Evolutionary conservation across 2,797 vertebrate genomes (phyloP), one percentile per base, ranked within the genome.

Genomic region (Octomys mimax): DNA sequence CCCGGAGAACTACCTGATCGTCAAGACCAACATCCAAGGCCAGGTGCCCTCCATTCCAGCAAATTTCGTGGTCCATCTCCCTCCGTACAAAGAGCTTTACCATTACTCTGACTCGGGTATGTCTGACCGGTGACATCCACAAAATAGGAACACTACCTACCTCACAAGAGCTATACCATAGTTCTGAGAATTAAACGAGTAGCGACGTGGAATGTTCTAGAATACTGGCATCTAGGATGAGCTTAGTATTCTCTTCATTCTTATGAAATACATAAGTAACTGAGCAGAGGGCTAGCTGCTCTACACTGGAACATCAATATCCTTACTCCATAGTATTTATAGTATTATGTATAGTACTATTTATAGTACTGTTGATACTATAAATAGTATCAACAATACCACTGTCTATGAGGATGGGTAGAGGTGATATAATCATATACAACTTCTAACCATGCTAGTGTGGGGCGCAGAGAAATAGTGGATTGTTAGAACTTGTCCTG

Each of bases 81-180:
- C 99, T 11, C 99, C 99, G 46, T 99, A 99, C 98, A 98, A 99
- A 97, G 99, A 99, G 83, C 98, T 98, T 71, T 99, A 99, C 97
- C 99, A 99, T 95, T 99, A 99, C 98, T 99, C 99, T 54, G 99
- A 99, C 88, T 99, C 99, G 79, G 98, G 99, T 99, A 99, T 1
- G 95, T 84, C 26, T 39, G 46, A 4, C 49, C 26, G 10, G 54
- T 75, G 49, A 81, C 28, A 24, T 68, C 42, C 77, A 13, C 46
- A n/a, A 71, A 84, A 26, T 46, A 42, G 68, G 66, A 28, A 8
- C 54, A 13, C 26, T 46, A 2, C 31, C 0, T 18, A 5, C 18
- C 54, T 70, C 89, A 22, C 6, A 39, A 52, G 49, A 24, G 14
- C 54, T 57, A 57, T 12, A 73, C 11, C 39, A 11, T 21, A 31